phyloP scores from a whole-genome alignment of 2,797 vertebrate genomes.

The Crenuchus spilurus region DNA sequence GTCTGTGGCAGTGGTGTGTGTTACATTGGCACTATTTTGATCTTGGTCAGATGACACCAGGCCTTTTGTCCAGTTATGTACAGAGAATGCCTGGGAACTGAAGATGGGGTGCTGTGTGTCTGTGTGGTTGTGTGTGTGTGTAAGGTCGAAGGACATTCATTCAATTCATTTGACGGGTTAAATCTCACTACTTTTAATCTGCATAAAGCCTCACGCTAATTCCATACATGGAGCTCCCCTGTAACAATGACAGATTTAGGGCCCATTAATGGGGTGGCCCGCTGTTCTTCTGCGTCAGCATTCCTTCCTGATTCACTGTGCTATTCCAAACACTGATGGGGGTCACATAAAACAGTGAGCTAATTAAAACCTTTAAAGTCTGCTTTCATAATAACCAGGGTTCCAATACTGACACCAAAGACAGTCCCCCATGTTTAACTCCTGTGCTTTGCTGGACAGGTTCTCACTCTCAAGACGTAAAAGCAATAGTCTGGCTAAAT shows the following conservation, averaged over 20 bases:
- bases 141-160: conserved; percentile 17
- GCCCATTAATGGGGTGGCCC: conserved; percentile 82
- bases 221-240: conserved; percentile 76
- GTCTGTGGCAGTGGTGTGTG: conserved; percentile 74
- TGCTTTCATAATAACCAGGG: conserved; percentile 26
- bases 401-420: conserved; percentile 1
- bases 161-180: conserved; percentile 57
- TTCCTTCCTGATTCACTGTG: conserved; percentile 74
- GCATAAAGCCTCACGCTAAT: conserved; percentile 82
- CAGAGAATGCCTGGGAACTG: conserved; percentile 76
- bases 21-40: conserved; percentile 83
- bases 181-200: conserved; percentile 80
- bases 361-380: conserved; percentile 64
- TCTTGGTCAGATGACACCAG: conserved; percentile 82
- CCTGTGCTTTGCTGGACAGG: too few relatives aligned
- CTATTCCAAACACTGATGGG: conserved; percentile 73
- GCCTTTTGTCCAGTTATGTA: conserved; percentile 83
- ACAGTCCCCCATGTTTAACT: too few relatives aligned
- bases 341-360: conserved; percentile 75
- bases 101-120: conserved; percentile 67
- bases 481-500: too few relatives aligned
- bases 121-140: conserved; percentile 56
- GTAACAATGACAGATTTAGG: conserved; percentile 92
- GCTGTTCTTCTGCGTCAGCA: conserved; percentile 82
- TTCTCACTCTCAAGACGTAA: too few relatives aligned